Evolutionary conservation across 2,797 vertebrate species (phyloP), one percentile per base, ranked within the genome.

Genomic region (Anableps anableps): DNA sequence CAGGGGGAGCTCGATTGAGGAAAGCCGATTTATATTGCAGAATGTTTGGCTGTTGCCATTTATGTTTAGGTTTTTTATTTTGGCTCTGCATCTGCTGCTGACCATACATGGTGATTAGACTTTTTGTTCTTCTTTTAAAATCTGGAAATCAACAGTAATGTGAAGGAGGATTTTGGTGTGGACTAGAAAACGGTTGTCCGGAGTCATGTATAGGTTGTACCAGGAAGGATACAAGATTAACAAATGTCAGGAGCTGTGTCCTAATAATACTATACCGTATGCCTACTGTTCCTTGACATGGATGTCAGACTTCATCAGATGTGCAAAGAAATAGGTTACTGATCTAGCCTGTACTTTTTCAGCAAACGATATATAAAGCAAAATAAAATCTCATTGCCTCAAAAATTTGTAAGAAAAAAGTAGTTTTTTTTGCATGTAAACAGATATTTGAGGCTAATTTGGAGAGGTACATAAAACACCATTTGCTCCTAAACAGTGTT

Each of bases 1-100:
- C 85, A 90, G 91, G 79, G 91, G 90, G 92, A 60, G 93, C 88
- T 84, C 85, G 75, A 80, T 84, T 77, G 88, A 90, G 85, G 83
- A 83, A 88, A 92, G 89, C 89, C 87, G 88, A 86, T 85, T 92
- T 83, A 71, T 80, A 60, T 86, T 47, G 43, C 80, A 77, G 80
- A 47, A 7, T 71, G 64, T 74, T 72, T 9, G 45, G 77, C 74
- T 81, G 81, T 73, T 73, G 82, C 58, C 2, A 58, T 88, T 78
- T 77, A 14, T 68, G 74, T 82, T 43, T 38, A 51, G n/a, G 17
- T 53, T 60, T 51, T 29, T 74, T 14, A 23, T 10, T 73, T 36
- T 51, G 38, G 66, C 50, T 85, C 72, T 74, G 43, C 68, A 23
- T 76, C 72, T 29, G 21, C 1, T 70, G 66, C 66, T 70, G 66